Evolutionary conservation across 2,888 invertebrate species (phyloP), one percentile per base, ranked within the genome.

Genomic region (Conops quadrifasciatus): DNA sequence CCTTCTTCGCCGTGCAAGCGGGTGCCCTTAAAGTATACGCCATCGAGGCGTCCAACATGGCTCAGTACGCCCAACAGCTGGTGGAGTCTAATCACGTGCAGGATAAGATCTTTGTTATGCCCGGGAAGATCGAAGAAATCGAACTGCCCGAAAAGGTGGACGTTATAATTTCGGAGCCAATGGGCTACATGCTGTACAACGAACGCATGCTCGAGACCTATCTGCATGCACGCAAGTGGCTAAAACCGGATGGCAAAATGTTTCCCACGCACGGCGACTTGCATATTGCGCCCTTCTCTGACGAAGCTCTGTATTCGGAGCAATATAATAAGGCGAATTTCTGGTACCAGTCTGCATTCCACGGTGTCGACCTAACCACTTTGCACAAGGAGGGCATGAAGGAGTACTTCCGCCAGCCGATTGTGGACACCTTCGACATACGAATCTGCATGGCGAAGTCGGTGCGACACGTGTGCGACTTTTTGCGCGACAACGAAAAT

Each of bases 101-200:
- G 73, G 94, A 94, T 80, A 92, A 93, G 81, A 95, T 99, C 75
- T 89, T 92, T 75, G 97, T 99, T 4, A 92, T 99, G 78, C 94
- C 98, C 13, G 98, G 98, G 2, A 99, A 99, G 89, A 96, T 99
- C 74, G 99, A 99, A 86, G 99, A 99, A 88, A 95, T 99, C 59
- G 94, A 94, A 78, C 87, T 99, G 75, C 97, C 98, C 1, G 98
- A 98, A 85, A 90, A 89, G 80, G 98, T 99, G 24, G 98, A 99
- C 87, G 92, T 97, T 58, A 98, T 99, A 79, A 95, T 99, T 78
- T 98, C 97, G 1, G 99, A 99, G 87, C 98, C 98, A 0, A 99
- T 99, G 98, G 98, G 98, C n/a, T 99, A 99, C 85, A 98, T 99
- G 98, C 88, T 99, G 71, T 97, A 97, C 86, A 99, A 99, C 87